Evolutionary conservation across 2,888 invertebrate species (phyloP).

Genomic region (Bellardia pandia): DNA sequence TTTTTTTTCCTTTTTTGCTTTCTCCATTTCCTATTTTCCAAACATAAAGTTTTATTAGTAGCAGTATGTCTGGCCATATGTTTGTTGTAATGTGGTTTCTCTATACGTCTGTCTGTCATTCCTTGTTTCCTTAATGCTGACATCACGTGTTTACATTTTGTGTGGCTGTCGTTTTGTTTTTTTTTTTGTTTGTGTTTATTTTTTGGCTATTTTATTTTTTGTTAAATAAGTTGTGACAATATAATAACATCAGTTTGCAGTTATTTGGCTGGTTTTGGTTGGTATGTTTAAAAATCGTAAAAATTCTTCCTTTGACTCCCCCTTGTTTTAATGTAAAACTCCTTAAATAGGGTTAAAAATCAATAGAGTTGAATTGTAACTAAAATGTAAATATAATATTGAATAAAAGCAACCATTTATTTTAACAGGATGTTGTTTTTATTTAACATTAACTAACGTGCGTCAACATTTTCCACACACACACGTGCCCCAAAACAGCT

Average conservation of each 20-base stretch:
- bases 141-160: conserved; percentile 46
- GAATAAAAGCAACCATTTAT: not conserved
- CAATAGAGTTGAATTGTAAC: conserved; percentile 18
- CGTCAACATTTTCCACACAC: not conserved
- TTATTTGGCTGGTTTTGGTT: not conserved
- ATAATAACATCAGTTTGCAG: conserved; percentile 23
- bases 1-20: not conserved
- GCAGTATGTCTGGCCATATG: not conserved
- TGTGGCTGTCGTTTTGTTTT: not conserved
- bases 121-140: conserved; percentile 32
- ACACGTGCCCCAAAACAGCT: not conserved
- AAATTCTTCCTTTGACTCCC: not conserved
- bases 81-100: not conserved
- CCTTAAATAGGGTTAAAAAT: not conserved
- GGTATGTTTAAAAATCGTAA: not conserved
- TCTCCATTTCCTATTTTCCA: conserved; percentile 16
- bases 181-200: not conserved
- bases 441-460: conserved; percentile 11
- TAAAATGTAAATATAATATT: not conserved
- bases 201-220: not conserved
- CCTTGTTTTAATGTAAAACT: no score
- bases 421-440: conserved; percentile 22
- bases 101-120: not conserved
- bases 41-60: conserved; percentile 43
- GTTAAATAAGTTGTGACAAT: conserved; percentile 22